Evolutionary conservation across 1,140 invertebrate species (phyloP), one percentile per base, ranked within the genome.

Genomic region (Drosophila fuyamai): DNA sequence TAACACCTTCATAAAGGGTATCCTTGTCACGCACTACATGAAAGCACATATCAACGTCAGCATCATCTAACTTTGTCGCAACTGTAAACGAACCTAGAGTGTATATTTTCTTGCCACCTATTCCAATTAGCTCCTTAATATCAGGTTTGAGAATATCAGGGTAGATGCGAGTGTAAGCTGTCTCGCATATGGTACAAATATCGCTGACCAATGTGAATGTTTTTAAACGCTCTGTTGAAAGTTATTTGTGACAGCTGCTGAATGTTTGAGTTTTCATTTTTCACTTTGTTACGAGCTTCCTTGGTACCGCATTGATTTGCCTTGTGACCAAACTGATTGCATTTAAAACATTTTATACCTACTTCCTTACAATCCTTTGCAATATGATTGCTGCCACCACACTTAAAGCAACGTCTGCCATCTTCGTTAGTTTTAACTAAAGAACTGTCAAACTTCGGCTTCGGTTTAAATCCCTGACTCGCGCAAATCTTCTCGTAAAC

Each of bases 341-440:
- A 48, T 48, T 48, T n/a, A 7, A 48, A 29, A 29, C 47, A 48
- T 48, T 48, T n/a, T 8, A 48, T n/a, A 23, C 47, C 13, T 23
- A 29, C 47, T 29, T 48, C 47, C 23, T 48, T 50, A 29, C 47
- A 32, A 13, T 50, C 47, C 7, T 32, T 50, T 50, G 18, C 47
- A 13, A 50, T 14, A 7, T 50, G 27, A 9, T n/a, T 47, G 13
- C 23, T 43, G 23, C 7, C 23, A 18, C 40, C 55, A 16, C 55
- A 35, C 12, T 46, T 56, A 43, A 29, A 44, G 14, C 23, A 58
- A 32, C 40, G 41, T 46, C 27, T 58, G 10, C 13, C 41, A 5
- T 47, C 46, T 47, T 47, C 10, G 1, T 40, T 55, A 2, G 12
- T 35, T 46, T 58, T 43, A 18, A 18, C 14, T 35, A 35, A 8